Evolutionary conservation across 2,888 invertebrate species (phyloP), one percentile per base, ranked within the genome.

Genomic region (Lepas anatifera): DNA sequence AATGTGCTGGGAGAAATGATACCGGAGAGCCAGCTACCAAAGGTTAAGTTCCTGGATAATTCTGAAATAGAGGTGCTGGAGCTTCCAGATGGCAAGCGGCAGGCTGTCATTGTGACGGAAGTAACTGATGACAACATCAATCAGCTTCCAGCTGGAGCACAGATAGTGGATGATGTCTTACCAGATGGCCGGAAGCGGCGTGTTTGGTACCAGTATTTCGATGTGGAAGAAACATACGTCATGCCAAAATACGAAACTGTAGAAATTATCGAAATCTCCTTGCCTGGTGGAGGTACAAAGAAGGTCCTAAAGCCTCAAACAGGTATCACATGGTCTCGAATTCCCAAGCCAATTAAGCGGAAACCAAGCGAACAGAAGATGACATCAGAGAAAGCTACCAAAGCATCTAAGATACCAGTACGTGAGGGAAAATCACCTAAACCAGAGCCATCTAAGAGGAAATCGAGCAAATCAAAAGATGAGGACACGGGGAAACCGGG

Each of bases 171-270:
- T 0, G 58, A 58, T 11, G 25, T 25, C 2, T 10, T 18, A 22
- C 58, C 58, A 1, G 58, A 32, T 22, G 58, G 58, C 7, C 58
- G 66, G 3, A 41, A 66, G 39, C 37, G 66, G 13, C 10, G n/a
- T 16, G 41, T 66, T 13, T 66, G 66, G 66, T 25, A n/a, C 10
- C 66, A 66, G 39, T 66, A 39, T 39, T 66, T 66, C 16, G 66
- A 66, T n/a, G 66, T 66, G 27, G 66, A 66, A 16, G 66, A 66
- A 39, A 66, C 37, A 3, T 66, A 66, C 25, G 10, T 66, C 25
- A 39, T 66, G 27, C 66, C 66, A 10, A 25, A 27, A 16, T 66
- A 39, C 16, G 39, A 66, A 13, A 66, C 66, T 3, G 39, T 66
- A 4, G 66, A 66, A 4, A 39, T 66, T 39, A 13, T 39, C 25